phyloP scores from a whole-genome alignment of 2,113 vertebrate genomes.

The Puntigrus tetrazona region DNA sequence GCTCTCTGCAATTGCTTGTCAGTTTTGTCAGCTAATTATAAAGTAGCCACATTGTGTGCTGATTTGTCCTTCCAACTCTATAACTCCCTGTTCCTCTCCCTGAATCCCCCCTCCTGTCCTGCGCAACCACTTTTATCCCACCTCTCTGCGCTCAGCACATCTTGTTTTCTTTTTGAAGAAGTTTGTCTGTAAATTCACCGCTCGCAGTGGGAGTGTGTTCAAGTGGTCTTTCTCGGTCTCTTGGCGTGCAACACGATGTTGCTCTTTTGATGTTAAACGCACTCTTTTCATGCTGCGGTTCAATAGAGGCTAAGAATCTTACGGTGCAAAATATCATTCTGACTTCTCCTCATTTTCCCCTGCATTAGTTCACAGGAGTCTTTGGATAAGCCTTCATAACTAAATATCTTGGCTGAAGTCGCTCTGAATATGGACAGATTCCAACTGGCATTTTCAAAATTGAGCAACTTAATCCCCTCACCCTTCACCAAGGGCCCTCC shows the following conservation, averaged over 20 bases:
- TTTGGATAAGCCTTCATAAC: background rate
- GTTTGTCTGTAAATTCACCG: background rate
- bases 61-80: background rate
- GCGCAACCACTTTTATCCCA: background rate
- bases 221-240: background rate
- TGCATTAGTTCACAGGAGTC: background rate
- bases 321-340: background rate
- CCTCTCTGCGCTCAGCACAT: background rate
- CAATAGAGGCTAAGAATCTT: background rate
- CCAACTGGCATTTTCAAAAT: background rate
- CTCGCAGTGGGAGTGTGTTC: conserved; percentile 7
- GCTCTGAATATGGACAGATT: background rate
- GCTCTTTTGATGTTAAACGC: conserved; percentile 8
- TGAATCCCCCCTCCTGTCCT: background rate
- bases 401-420: background rate
- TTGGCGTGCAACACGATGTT: background rate
- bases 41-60: conserved; percentile 58
- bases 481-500: background rate
- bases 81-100: background rate
- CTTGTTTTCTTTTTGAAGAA: background rate
- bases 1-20: conserved; percentile 72
- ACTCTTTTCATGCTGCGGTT: background rate
- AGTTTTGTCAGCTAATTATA: conserved; percentile 85
- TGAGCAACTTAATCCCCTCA: background rate
- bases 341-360: background rate